Evolutionary conservation across 2,797 vertebrate genomes (phyloP).

Genomic region (Acanthurus leucopareius): DNA sequence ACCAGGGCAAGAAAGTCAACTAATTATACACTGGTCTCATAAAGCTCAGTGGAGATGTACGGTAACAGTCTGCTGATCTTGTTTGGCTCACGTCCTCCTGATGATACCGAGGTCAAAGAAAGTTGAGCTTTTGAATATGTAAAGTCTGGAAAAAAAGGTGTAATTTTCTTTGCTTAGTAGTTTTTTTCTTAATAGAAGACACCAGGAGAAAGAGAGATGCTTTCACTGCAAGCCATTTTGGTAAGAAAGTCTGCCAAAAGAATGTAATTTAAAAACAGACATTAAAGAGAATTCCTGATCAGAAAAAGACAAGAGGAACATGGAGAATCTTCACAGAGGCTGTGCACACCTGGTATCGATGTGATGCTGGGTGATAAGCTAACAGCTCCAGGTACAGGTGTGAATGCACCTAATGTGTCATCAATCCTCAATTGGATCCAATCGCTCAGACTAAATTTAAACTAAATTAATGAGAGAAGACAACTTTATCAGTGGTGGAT

Average conservation of each 20-base stretch:
- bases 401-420: too few relatives aligned
- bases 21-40: neutral
- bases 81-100: neutral
- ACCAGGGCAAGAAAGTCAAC: conserved; percentile 6
- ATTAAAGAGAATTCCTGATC: neutral
- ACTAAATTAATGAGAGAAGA: too few relatives aligned
- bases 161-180: neutral
- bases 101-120: conserved; percentile 9
- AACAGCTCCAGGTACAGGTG: too few relatives aligned
- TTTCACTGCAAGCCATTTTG: neutral
- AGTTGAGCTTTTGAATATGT: neutral
- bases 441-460: too few relatives aligned
- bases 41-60: neutral
- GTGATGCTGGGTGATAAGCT: too few relatives aligned
- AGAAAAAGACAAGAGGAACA: neutral
- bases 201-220: neutral
- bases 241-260: neutral
- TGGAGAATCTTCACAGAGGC: neutral
- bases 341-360: neutral
- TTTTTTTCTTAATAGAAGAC: conserved; percentile 5
- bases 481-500: too few relatives aligned
- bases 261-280: neutral
- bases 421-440: too few relatives aligned
- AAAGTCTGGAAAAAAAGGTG: neutral
- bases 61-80: neutral